Evolutionary conservation across 1,140 invertebrate species (phyloP).

Genomic region (Riptortus pedestris): DNA sequence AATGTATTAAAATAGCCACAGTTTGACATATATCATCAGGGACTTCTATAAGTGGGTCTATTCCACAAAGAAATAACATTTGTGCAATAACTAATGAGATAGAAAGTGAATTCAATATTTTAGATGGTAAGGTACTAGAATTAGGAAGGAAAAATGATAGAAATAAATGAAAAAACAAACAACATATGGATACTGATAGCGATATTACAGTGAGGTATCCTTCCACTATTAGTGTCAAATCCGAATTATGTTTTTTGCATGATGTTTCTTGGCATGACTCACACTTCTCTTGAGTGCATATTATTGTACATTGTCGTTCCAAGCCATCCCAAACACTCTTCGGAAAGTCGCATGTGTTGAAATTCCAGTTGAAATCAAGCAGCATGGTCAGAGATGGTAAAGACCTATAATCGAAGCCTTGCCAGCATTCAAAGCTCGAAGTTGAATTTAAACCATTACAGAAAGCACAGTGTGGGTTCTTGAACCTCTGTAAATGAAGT

Average conservation of each 20-base stretch:
- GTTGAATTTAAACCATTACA: constrained; percentile 32
- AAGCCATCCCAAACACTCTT: constrained; percentile 20
- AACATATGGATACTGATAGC: constrained; percentile 5
- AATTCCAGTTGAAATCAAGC: constrained; percentile 19
- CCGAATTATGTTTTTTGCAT: not conserved
- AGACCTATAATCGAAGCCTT: not conserved
- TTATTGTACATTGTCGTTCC: not conserved
- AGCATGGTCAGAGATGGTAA: constrained; percentile 6
- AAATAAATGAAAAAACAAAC: not conserved
- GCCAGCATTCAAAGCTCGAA: constrained; percentile 3
- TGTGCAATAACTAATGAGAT: constrained; percentile 11
- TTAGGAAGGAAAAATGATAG: not conserved
- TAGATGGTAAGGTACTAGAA: constrained; percentile 11
- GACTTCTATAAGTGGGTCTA: not conserved
- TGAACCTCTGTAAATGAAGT: constrained; percentile 31
- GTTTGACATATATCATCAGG: not conserved
- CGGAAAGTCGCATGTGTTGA: constrained; percentile 11
- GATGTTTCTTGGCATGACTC: not conserved
- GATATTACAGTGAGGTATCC: constrained; percentile 15
- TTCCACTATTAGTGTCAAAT: constrained; percentile 7
- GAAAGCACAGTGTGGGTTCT: constrained; percentile 38
- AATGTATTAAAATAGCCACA: constrained; percentile 30
- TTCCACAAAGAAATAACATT: constrained; percentile 7
- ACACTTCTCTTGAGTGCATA: not conserved
- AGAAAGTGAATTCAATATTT: constrained; percentile 14